phyloP scores from a whole-genome alignment of 2,888 invertebrate genomes.

The Drosophila melanosoma region DNA sequence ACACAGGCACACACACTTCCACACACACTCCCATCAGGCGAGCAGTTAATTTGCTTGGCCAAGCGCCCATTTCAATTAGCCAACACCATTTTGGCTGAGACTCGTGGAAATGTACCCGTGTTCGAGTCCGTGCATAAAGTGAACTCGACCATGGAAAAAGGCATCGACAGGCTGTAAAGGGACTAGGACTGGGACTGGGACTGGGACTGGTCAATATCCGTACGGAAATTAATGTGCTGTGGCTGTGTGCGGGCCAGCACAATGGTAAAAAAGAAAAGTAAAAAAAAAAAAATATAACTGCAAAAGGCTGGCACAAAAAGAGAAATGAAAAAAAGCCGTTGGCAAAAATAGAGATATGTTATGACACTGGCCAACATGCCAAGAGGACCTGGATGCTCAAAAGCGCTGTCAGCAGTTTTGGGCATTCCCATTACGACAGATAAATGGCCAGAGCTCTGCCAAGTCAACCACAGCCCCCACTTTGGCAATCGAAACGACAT shows the following conservation, averaged over 20 bases:
- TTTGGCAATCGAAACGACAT: constrained; percentile 62
- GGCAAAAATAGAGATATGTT: constrained; percentile 30
- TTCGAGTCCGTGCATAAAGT: constrained; percentile 23
- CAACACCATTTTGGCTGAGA: constrained; percentile 49
- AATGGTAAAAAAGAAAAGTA: constrained; percentile 19
- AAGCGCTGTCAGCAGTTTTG: constrained; percentile 69
- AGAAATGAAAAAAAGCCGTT: background rate
- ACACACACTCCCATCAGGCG: constrained; percentile 3
- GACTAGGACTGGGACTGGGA: constrained; percentile 64
- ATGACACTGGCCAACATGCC: constrained; percentile 27
- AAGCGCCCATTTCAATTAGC: constrained; percentile 70
- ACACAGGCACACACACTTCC: constrained; percentile 1
- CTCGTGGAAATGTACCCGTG: constrained; percentile 1
- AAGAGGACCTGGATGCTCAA: constrained; percentile 55
- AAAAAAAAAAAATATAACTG: constrained; percentile 17
- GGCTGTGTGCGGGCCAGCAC: constrained; percentile 45
- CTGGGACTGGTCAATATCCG: constrained; percentile 75
- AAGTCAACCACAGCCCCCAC: constrained; percentile 33
- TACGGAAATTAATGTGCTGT: constrained; percentile 78
- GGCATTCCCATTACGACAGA: constrained; percentile 43
- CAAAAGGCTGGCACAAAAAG: constrained; percentile 14
- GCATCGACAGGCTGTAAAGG: constrained; percentile 51
- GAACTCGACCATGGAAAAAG: constrained; percentile 37
- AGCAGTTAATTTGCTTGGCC: constrained; percentile 13
- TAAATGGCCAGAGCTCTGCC: constrained; percentile 56